A percentile compares a stretch with the other conserved stretches of the same genome.
phyloP scores from a whole-genome alignment of 1,140 invertebrate species.

The Nixonia krombeini region DNA sequence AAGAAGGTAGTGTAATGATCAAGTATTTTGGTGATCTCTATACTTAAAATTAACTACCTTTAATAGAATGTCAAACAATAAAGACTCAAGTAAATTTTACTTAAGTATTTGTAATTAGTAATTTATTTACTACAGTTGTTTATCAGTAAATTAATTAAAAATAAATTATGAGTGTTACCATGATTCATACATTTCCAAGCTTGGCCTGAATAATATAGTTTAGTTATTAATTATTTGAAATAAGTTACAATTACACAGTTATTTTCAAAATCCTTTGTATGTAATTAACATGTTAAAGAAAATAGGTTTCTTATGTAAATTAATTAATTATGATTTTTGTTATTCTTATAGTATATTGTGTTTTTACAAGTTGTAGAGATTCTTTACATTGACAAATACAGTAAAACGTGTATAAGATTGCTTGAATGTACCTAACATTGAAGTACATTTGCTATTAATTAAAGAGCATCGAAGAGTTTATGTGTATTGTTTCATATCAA shows the following conservation, averaged over 20 bases:
- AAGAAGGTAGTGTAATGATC: constrained; percentile 17
- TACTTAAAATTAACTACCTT: constrained; percentile 7
- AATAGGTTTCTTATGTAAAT: background rate
- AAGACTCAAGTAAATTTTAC: constrained; percentile 8
- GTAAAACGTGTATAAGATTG: constrained; percentile 19
- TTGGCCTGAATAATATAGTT: too few species aligned
- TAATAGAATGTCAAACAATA: background rate
- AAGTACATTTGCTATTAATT: constrained; percentile 12
- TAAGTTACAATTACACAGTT: background rate
- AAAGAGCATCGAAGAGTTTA: constrained; percentile 19
- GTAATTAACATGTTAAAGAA: constrained; percentile 13
- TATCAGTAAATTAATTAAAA: too few species aligned
- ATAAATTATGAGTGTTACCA: too few species aligned
- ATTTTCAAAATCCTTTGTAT: constrained; percentile 4
- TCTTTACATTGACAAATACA: constrained; percentile 38
- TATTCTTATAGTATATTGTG: constrained; percentile 15
- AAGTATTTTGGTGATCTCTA: constrained; percentile 7
- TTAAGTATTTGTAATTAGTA: background rate
- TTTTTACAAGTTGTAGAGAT: constrained; percentile 29
- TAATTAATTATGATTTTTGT: constrained; percentile 5
- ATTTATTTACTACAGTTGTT: background rate
- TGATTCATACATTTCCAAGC: too few species aligned
- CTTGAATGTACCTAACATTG: background rate
- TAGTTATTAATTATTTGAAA: too few species aligned
- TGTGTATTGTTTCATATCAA: constrained; percentile 26